phyloP scores from a whole-genome alignment of 2,113 vertebrate species.

The Dryoscopus gambensis region DNA sequence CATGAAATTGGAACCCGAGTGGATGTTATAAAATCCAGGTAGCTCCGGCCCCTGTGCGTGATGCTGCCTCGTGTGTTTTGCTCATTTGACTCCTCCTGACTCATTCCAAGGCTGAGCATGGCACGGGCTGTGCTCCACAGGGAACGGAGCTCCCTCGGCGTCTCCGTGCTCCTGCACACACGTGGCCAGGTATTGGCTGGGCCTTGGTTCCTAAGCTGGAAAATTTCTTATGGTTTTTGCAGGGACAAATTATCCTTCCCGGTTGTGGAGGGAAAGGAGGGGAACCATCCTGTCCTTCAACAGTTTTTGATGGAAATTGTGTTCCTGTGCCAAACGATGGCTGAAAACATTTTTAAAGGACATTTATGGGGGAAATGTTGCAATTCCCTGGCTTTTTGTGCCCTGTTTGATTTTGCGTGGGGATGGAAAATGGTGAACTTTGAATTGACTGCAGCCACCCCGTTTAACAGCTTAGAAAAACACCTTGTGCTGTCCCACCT shows the following conservation, averaged over 20 bases:
- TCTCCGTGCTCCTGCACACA: not conserved
- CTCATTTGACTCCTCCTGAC: not conserved
- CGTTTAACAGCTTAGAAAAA: conserved; percentile 18
- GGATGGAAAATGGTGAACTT: conserved; percentile 49
- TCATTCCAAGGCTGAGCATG: not conserved
- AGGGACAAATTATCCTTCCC: conserved; percentile 53
- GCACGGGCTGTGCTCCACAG: not conserved
- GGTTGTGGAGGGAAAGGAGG: conserved; percentile 10
- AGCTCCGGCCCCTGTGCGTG: not conserved
- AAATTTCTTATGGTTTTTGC: conserved; percentile 62
- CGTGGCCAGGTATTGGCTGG: conserved; percentile 4
- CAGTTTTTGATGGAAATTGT: conserved; percentile 43
- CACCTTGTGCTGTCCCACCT: not conserved
- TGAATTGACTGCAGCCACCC: conserved; percentile 37
- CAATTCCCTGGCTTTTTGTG: conserved; percentile 30
- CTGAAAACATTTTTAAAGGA: conserved; percentile 50
- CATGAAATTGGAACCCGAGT: conserved; percentile 54
- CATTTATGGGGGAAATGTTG: conserved; percentile 33
- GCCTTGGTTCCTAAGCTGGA: conserved; percentile 32
- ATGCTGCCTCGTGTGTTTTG: conserved; percentile 1
- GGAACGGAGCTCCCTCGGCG: not conserved
- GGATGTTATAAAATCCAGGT: conserved; percentile 64
- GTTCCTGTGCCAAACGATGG: not conserved
- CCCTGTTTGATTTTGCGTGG: not conserved
- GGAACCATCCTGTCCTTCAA: conserved; percentile 37